Base-by-base conservation (phyloP, 2,113 vertebrate genomes). In the Danio rerio region DNA sequence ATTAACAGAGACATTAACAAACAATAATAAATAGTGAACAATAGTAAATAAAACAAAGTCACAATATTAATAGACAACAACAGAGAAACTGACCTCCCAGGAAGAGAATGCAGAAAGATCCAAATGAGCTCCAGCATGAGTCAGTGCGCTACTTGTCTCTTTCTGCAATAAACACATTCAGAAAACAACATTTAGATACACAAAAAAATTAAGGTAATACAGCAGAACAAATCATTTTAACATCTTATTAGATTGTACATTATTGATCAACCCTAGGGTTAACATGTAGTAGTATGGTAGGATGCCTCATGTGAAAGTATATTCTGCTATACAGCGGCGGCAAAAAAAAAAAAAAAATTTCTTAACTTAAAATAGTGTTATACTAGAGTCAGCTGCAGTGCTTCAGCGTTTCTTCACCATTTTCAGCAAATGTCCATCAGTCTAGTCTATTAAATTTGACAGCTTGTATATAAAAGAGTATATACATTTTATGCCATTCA, bases 81-180 rank as follows among this genome's bases (percentile, higher is more conserved):
- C 13, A 12, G 42, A 0, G 4, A 66, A 0, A 13, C 87, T 85
- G 90, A 99, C 98, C 95, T 99, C 98, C 98, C 98, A 99, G 2
- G 98, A 99, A 1, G 98, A 99, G 83, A 99, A 99, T 0, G 98
- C 98, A 0, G 98, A 99, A n/a, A 99, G 96, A 88, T 99, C 98
- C 91, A 99, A 90, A 89, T 99, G 98, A 89, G 98, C 98, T 85
- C 98, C 98, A 1, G 97, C 95, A 0, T 99, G 98, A 9, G 98
- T 99, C 87, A 99, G 88, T 5, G 98, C 98, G 15, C 98, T 99
- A 84, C 98, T 99, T 0, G 98, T 96, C 90, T 99, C 97, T 98
- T 98, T 99, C 98, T 99, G 86, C n/a, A 66, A 59, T 9, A 69
- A 6, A 76, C 15, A 81, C 20, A 43, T 69, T 53, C 1, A 72